Conservation (phyloP, 2,888 invertebrate species). For the Crematogaster levior region DNA sequence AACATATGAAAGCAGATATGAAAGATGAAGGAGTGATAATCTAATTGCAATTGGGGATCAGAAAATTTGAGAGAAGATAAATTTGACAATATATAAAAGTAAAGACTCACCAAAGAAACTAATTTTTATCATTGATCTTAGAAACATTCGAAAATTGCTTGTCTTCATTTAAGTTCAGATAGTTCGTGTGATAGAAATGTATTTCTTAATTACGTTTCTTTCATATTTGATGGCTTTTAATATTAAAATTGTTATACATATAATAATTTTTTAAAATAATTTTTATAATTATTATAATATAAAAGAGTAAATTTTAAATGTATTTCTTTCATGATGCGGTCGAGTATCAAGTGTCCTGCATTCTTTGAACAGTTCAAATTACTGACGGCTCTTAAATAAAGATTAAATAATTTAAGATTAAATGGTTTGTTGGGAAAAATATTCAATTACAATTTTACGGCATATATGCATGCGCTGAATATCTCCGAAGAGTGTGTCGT, state of each 20-base stretch:
- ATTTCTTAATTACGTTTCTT: neutral
- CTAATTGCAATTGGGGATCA: constrained; percentile 5
- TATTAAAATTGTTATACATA: neutral
- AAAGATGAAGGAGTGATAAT: neutral
- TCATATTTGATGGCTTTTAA: neutral
- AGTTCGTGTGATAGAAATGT: neutral
- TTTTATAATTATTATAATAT: too few relatives aligned
- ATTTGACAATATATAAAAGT: neutral
- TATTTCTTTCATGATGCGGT: neutral
- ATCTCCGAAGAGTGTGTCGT: constrained; percentile 35
- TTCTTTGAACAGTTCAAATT: constrained; percentile 19
- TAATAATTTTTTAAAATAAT: too few relatives aligned
- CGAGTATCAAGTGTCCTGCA: neutral
- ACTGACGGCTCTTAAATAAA: neutral
- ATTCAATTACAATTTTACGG: constrained; percentile 12
- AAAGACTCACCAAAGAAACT: neutral
- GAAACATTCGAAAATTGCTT: neutral
- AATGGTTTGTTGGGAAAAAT: constrained; percentile 5
- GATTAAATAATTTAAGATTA: constrained; percentile 3
- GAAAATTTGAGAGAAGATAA: neutral
- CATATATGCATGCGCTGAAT: constrained; percentile 26
- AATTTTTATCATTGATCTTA: neutral
- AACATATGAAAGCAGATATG: neutral
- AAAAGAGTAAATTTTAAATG: neutral
- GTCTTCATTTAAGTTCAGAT: neutral